Conservation (phyloP, 2,797 vertebrate species). For the Eulemur albifrons region DNA sequence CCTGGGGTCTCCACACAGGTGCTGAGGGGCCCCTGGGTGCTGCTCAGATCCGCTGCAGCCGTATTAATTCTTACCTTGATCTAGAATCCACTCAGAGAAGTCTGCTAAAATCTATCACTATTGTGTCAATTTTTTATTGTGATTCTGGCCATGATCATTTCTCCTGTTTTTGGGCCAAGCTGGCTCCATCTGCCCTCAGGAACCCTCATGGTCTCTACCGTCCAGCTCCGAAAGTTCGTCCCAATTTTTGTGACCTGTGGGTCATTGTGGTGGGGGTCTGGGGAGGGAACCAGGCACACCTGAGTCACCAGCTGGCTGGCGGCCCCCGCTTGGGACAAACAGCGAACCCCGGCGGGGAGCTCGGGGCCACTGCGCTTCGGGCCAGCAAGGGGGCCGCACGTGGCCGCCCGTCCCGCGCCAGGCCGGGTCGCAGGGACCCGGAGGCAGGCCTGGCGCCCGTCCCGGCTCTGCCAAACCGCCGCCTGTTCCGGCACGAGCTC, state of each 20-base stretch:
- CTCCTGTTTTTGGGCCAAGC: background rate
- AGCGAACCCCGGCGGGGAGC: background rate
- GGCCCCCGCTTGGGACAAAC: background rate
- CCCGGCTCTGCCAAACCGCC: background rate
- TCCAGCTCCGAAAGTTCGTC: background rate
- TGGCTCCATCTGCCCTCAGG: background rate
- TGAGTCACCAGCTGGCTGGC: accelerated
- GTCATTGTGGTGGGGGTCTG: accelerated
- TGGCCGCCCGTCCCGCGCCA: background rate
- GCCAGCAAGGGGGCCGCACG: background rate
- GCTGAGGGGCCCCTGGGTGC: accelerated
- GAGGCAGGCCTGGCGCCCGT: background rate
- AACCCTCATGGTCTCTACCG: background rate
- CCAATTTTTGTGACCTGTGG: accelerated
- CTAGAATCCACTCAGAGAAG: background rate
- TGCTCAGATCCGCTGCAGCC: background rate
- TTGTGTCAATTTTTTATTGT: background rate
- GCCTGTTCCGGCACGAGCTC: background rate
- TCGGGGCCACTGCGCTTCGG: background rate
- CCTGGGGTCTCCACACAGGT: accelerated
- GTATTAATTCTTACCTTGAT: background rate
- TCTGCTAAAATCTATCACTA: background rate
- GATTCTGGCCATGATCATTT: background rate
- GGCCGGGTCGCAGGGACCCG: background rate
- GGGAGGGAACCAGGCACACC: too few species aligned